These are phyloP conservation scores for Notolepis coatsorum DNA, from an alignment of 2,797 vertebrate genomes.

Conservation along the genomic window DNA sequence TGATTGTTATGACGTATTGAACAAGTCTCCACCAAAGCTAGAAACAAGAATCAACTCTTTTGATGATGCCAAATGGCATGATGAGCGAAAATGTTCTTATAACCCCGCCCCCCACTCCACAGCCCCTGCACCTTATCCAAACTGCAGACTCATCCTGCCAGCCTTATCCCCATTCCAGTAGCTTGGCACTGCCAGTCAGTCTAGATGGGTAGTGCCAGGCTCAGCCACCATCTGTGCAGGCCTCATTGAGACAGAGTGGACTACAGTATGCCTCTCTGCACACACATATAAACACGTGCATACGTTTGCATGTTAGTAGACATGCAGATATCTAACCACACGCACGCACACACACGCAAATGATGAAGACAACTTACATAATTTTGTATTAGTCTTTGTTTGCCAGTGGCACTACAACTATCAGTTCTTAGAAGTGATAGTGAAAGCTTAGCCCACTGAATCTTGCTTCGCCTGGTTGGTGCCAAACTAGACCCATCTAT, in stretches of 20 bases:
- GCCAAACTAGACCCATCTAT: not conserved
- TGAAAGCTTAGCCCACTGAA: not conserved
- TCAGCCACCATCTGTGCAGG: slow-evolving; percentile 36
- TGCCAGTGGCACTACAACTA: not conserved
- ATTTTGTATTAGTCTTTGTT: not conserved
- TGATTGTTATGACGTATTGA: no score
- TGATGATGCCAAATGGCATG: no score
- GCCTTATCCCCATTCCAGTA: slow-evolving; percentile 55
- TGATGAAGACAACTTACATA: not conserved
- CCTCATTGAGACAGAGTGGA: slow-evolving; percentile 54
- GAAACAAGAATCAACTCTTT: no score
- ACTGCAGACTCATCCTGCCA: slow-evolving; percentile 51
- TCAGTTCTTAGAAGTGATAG: no score
- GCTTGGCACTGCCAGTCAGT: slow-evolving; percentile 28
- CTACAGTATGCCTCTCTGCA: slow-evolving; percentile 39
- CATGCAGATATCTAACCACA: slow-evolving; percentile 12
- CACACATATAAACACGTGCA: slow-evolving; percentile 34
- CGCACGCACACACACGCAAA: not conserved
- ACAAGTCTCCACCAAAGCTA: no score
- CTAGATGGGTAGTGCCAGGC: slow-evolving; percentile 60
- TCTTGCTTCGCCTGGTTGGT: not conserved
- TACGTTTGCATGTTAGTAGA: not conserved
- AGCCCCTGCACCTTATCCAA: slow-evolving; percentile 56
- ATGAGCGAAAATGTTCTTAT: no score
- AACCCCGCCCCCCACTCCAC: slow-evolving; percentile 48